phyloP scores from a whole-genome alignment of 2,113 vertebrate genomes.

The Gavia stellata region DNA sequence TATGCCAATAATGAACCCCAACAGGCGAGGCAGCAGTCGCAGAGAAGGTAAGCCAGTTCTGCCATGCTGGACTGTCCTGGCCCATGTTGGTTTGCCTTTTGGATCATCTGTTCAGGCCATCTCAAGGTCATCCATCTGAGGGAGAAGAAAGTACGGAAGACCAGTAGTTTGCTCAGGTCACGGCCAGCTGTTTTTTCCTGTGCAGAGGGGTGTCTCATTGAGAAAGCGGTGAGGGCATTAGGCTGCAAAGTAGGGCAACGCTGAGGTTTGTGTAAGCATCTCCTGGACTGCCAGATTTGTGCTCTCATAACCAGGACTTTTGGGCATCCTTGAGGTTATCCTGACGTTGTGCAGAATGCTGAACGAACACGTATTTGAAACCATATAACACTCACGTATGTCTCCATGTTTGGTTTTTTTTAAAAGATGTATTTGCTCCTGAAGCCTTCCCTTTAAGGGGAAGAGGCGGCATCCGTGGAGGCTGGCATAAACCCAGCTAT shows the following conservation, averaged over 20 bases:
- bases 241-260: background rate
- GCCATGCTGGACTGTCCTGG: background rate
- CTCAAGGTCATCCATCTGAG: background rate
- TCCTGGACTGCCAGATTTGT: background rate
- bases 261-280: background rate
- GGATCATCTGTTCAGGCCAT: background rate
- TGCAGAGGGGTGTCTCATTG: background rate
- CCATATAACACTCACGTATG: background rate
- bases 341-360: background rate
- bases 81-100: background rate
- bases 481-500: background rate
- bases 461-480: background rate
- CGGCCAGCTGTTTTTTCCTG: background rate
- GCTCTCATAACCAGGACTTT: background rate
- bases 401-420: background rate
- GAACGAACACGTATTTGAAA: background rate
- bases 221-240: background rate
- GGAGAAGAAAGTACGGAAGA: background rate
- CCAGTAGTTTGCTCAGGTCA: background rate
- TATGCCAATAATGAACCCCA: background rate
- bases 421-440: background rate
- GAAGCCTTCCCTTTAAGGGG: background rate
- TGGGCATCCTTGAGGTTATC: background rate
- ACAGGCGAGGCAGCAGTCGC: background rate
- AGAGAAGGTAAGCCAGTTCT: slow-evolving; percentile 3